Evolutionary conservation across 2,888 invertebrate genomes (phyloP), one percentile per base, ranked within the genome.

Genomic region (Ichneumoninae sp.): DNA sequence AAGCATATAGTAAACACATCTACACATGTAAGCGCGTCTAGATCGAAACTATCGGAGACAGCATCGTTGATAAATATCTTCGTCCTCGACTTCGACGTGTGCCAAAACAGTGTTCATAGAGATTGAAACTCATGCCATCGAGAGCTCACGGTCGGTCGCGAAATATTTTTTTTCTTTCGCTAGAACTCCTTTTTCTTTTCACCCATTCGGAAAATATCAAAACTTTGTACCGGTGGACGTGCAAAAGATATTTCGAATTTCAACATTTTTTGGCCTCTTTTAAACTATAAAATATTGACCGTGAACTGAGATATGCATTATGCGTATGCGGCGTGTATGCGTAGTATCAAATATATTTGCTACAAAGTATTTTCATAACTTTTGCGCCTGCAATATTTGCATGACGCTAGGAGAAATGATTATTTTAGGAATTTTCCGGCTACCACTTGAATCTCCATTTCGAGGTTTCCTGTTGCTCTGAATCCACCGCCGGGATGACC

Each of bases 381-480:
- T 57, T 10, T 13, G 26, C 13, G 3, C 13, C 22, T 22, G 47
- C 26, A 6, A 69, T 26, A 50, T 13, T 69, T 22, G 6, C 16
- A 7, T 47, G 26, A 26, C 47, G 33, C 1, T 36, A 50, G 19
- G 52, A 5, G 10, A 36, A 4, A 47, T 70, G 30, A 30, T 40
- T 54, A 30, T 65, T 19, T 5, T 60, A 3, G 62, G 10, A 47
- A 65, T 16, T 65, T 50, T 36, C n/a, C 16, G n/a, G 8, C 47
- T 22, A 36, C 10, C 16, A n/a, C 47, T 57, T 68, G 68, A 30
- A 80, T 74, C 22, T 33, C 22, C 36, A 52, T 44, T 26, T 44
- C 22, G 44, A 71, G 52, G 44, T 77, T 54, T 69, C 60, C 57
- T 54, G 60, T 68, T 78, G 85, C 70, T 72, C 47, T 52, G 77